phyloP scores from a whole-genome alignment of 2,797 vertebrate genomes.

The Margarornis squamiger region DNA sequence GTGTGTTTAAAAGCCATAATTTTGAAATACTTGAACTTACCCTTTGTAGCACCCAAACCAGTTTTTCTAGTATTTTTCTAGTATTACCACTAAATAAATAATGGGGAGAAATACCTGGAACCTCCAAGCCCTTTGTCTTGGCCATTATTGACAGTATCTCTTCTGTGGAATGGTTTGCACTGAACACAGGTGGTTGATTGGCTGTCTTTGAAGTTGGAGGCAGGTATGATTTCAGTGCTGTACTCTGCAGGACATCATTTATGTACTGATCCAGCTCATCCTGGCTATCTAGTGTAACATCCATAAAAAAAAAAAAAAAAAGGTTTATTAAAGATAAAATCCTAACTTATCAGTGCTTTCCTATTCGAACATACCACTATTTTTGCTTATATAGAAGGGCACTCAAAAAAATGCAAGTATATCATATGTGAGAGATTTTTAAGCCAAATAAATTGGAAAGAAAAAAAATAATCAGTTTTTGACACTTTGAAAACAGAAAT shows the following conservation, averaged over 20 bases:
- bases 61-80: not conserved
- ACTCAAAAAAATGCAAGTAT: not conserved
- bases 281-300: conserved; percentile 69
- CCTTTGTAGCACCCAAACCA: not conserved
- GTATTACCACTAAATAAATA: not conserved
- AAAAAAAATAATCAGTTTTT: not conserved
- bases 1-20: not conserved
- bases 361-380: not conserved
- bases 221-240: conserved; percentile 82
- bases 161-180: conserved; percentile 89
- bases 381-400: not conserved
- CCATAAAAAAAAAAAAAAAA: not conserved
- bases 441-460: not conserved
- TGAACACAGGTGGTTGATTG: conserved; percentile 86
- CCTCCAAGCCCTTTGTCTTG: conserved; percentile 88
- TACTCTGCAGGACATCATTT: conserved; percentile 88
- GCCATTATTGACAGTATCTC: conserved; percentile 96
- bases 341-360: not conserved
- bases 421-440: not conserved
- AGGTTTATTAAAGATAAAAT: not conserved
- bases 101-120: conserved; percentile 84
- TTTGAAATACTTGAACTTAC: not conserved
- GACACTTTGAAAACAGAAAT: not conserved
- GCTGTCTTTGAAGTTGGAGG: conserved; percentile 84
- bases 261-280: conserved; percentile 92